Evolutionary conservation across 2,888 invertebrate genomes (phyloP), one percentile per base, ranked within the genome.

Genomic region (Cosmia trapezina): DNA sequence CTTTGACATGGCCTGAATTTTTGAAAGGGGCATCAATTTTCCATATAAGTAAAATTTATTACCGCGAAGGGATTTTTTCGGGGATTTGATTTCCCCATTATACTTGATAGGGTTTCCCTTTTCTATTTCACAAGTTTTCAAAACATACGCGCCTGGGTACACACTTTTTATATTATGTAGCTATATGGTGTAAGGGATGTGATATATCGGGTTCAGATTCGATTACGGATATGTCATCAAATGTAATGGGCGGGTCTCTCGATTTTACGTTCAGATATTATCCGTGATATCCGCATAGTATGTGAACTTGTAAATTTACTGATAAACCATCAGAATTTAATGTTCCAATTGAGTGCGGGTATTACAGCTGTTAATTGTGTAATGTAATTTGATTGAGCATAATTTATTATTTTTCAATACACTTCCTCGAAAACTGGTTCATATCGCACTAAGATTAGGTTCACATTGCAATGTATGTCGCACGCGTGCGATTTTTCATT

Each of bases 221-320:
- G 70, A 80, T 86, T 83, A 80, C 71, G 80, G 83, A 83, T 76
- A 83, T 70, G 83, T 83, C 83, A 76, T 83, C 71, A 62, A 76
- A 80, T 62, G 71, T 83, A 76, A 85, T 74, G 70, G 65, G 84
- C 62, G 61, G 81, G 67, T 41, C 54, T 54, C 73, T 62, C 56
- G 57, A 80, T 80, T 83, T 83, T 75, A 83, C 70, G 71, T 70
- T 63, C 73, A 57, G 59, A 72, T 83, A 80, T 76, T 73, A 83
- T 80, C 47, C 28, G 61, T 11, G 4, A 67, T 67, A 72, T 78
- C 33, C 73, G 56, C 60, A n/a, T 56, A 45, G 54, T 43, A 59
- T 71, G 49, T 61, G 53, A 19, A 71, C 73, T 83, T 71, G 51
- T 83, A 64, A 83, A 78, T 64, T n/a, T 17, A 83, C 67, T 68